Percentiles rank a stretch among this genome's conserved stretches.
Evolutionary conservation across 1,140 invertebrate genomes (phyloP).

Genomic region (Anthonomus grandis): DNA sequence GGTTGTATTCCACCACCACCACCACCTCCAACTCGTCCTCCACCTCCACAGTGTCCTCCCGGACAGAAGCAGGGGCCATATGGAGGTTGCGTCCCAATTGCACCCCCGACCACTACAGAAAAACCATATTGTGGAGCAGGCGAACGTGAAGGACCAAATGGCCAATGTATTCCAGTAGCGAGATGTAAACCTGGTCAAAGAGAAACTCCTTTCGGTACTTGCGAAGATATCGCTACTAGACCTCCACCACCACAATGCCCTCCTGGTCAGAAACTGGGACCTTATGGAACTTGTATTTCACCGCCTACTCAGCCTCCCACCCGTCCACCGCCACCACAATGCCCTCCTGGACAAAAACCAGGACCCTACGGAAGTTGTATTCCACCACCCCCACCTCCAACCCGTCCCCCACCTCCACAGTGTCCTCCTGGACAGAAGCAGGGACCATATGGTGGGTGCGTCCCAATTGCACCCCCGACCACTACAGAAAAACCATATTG

Average conservation of each 20-base stretch:
- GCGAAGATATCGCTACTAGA: neutral
- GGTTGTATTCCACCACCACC: neutral
- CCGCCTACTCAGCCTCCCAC: neutral
- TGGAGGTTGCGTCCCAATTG: constrained; percentile 8
- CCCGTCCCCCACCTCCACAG: neutral
- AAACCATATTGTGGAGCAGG: neutral
- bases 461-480: neutral
- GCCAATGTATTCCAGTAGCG: constrained; percentile 16
- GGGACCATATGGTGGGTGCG: constrained; percentile 14
- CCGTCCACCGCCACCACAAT: constrained; percentile 26
- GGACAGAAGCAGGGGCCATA: constrained; percentile 10
- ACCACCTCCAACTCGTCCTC: neutral
- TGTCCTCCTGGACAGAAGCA: constrained; percentile 8
- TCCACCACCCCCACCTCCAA: neutral
- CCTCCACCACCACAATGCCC: neutral
- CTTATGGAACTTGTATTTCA: constrained; percentile 3
- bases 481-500: neutral
- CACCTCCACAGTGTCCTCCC: neutral
- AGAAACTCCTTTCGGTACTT: neutral
- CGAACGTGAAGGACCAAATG: constrained; percentile 6
- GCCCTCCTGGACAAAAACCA: constrained; percentile 14
- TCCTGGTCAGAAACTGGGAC: neutral
- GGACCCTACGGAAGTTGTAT: constrained; percentile 25
- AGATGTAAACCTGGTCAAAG: neutral
- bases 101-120: neutral